Evolutionary conservation across 2,888 invertebrate species (phyloP), one percentile per base, ranked within the genome.

Genomic region (Papilio elwesi): DNA sequence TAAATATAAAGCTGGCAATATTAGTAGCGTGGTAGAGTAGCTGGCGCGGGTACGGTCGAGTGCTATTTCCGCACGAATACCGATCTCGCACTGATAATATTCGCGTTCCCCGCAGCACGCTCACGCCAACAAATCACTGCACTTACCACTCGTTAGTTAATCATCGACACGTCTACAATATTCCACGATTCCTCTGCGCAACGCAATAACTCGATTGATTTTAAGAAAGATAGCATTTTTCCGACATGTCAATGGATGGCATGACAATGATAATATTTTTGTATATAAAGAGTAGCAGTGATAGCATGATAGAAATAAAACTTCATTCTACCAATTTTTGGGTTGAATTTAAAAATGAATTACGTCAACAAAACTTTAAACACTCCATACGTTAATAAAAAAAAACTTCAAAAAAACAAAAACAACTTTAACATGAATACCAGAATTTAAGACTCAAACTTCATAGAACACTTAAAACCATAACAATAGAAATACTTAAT

Each of bases 61-160:
- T 72, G 78, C 79, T 83, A 82, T 83, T 82, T 82, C 79, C 81
- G 80, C 82, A 75, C 82, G 76, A 78, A 81, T 82, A 77, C 81
- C 84, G 77, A 79, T 78, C 75, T 79, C 77, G 73, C 75, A 55
- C 66, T 68, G 76, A 72, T 75, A 76, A 77, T 77, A 77, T 76
- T 76, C 73, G 73, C 74, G 70, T 70, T 71, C 48, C 55, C 13
- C 70, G 67, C 69, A 52, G 68, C 65, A 48, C 68, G 68, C 57
- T 53, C 74, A 55, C 70, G 66, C 75, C 75, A 76, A 78, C 79
- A 80, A 79, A 80, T 77, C 75, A 76, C 78, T 72, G 51, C 74
- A 49, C 67, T 68, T 38, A 49, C 57, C 57, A 15, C 67, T 53
- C 63, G 36, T 63, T 52, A 62, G 62, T 67, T 55, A 66, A 68